phyloP scores from a whole-genome alignment of 2,797 vertebrate genomes.

The Pelodytes ibericus region DNA sequence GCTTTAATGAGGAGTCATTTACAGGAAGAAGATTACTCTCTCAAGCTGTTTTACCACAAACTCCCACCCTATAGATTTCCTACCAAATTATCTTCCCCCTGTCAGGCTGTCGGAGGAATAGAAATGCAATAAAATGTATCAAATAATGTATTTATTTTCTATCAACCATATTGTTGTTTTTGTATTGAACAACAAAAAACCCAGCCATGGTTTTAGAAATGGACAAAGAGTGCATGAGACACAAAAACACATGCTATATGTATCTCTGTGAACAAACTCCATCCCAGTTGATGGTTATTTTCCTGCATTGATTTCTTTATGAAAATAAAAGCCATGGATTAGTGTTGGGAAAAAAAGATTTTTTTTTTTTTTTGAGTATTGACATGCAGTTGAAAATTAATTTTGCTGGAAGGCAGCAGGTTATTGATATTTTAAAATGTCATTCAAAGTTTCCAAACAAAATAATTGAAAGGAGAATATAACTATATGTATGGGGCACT shows the following conservation, averaged over 20 bases:
- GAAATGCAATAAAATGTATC: conserved; percentile 12
- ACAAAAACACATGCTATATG: not conserved
- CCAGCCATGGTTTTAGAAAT: not conserved
- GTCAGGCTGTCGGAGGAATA: not conserved
- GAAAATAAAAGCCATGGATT: conserved; percentile 56
- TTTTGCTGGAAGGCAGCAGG: conserved; percentile 63
- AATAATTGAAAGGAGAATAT: conserved; percentile 50
- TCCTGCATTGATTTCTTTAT: conserved; percentile 45
- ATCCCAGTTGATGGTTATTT: conserved; percentile 14
- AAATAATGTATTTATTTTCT: conserved; percentile 18
- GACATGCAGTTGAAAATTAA: conserved; percentile 59
- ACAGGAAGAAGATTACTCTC: not conserved
- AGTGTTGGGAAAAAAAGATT: conserved; percentile 45
- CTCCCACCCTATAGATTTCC: not conserved
- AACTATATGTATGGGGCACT: conserved; percentile 8
- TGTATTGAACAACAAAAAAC: conserved; percentile 24
- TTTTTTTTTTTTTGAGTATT: conserved; percentile 40
- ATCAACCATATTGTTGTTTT: not conserved
- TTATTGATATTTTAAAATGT: conserved; percentile 73
- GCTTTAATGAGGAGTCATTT: not conserved
- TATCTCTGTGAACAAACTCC: conserved; percentile 13
- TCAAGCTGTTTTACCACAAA: not conserved
- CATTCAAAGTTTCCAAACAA: conserved; percentile 63
- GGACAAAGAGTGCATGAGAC: conserved; percentile 2
- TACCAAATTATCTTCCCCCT: not conserved